Evolutionary conservation across 2,888 invertebrate species (phyloP), one percentile per base, ranked within the genome.

Genomic region (Cataglyphis altisquamis): DNA sequence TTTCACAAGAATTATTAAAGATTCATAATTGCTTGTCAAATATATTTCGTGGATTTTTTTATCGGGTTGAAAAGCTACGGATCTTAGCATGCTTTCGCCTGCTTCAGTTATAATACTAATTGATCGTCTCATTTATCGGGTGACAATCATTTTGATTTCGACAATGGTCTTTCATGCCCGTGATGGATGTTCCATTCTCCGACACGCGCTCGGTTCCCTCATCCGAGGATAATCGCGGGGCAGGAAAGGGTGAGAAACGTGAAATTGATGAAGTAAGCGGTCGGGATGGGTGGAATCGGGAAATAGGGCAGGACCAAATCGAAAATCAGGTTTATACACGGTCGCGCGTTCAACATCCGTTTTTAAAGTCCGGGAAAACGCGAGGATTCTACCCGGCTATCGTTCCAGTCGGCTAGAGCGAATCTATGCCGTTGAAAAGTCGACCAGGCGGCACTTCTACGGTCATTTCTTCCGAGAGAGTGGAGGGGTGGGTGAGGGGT

Each of bases 331-430:
- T 80, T 80, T 80, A 80, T 60, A 80, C 78, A 52, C n/a, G 52
- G 72, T 9, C 36, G 52, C 52, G 8, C 72, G 70, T 72, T 72
- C 67, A 66, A 66, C 66, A 45, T 45, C 41, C 41, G 77, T 77
- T 80, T 80, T 80, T 80, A 80, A 70, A 72, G 60, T 60, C 60
- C 21, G 57, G 70, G 57, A 5, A 21, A 52, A 39, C 25, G 75
- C 12, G 67, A 25, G 52, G 39, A 67, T 67, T 67, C 39, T n/a
- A 45, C 67, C 25, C 25, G 87, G 45, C 91, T 92, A 91, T 89
- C 90, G 86, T 92, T 91, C 88, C 90, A 78, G 87, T 88, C 84
- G 92, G 86, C 88, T 91, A 91, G 91, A 92, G 92, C 89, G 89
- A 89, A 92, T 92, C 90, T 86, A 82, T 86, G 63, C 73, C 87